Evolutionary conservation across 2,888 invertebrate genomes (phyloP).

Genomic region (Petrophora chlorosata): DNA sequence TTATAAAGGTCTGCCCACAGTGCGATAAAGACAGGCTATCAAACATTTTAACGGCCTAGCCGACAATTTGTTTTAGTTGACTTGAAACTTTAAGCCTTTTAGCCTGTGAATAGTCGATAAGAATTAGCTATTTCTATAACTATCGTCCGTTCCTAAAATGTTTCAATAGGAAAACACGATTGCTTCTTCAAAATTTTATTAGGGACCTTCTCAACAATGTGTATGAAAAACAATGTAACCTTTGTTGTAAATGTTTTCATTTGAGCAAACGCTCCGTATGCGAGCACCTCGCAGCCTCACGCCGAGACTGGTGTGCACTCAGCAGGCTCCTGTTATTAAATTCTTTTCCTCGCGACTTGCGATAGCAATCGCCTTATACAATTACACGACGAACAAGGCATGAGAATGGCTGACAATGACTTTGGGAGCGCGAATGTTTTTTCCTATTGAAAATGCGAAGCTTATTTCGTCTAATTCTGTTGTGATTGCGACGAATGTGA

Average conservation of each 20-base stretch:
- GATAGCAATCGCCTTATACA: constrained; percentile 78
- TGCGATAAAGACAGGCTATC: constrained; percentile 25
- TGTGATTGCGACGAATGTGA: constrained; percentile 47
- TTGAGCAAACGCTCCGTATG: constrained; percentile 20
- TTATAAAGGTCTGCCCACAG: constrained; percentile 3
- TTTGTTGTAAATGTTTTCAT: constrained; percentile 25
- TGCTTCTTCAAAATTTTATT: constrained; percentile 15
- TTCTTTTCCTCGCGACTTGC: constrained; percentile 70
- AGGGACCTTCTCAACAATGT: constrained; percentile 11
- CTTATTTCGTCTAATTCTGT: constrained; percentile 67
- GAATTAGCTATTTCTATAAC: too few species aligned
- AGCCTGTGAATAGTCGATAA: too few species aligned
- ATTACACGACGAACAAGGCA: constrained; percentile 75
- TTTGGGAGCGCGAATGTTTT: constrained; percentile 59
- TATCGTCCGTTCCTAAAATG: too few species aligned
- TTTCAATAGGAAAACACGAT: constrained; percentile 1
- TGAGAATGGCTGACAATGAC: constrained; percentile 74
- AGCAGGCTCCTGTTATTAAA: constrained; percentile 72
- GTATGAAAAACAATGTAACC: constrained; percentile 25
- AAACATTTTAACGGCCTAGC: constrained; percentile 3
- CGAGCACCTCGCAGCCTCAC: constrained; percentile 16
- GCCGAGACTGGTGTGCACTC: constrained; percentile 39
- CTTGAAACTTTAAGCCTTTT: too few species aligned
- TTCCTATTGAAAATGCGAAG: constrained; percentile 66
- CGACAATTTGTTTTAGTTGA: constrained; percentile 5